These are phyloP conservation scores for Heptranchias perlo DNA, from an alignment of 2,113 vertebrate genomes.

Conservation along the genomic window DNA sequence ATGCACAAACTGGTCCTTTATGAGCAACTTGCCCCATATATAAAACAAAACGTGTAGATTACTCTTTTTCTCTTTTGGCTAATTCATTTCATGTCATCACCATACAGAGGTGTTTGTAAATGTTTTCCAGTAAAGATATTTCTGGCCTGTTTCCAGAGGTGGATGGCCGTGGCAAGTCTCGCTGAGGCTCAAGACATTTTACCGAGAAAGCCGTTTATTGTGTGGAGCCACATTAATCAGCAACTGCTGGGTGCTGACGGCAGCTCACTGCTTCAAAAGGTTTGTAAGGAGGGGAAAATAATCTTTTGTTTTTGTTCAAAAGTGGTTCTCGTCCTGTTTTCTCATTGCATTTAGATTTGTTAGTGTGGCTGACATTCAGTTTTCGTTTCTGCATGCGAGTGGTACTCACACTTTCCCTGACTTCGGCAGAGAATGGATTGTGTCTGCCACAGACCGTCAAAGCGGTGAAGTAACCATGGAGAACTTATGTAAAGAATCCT, in stretches of 20 bases:
- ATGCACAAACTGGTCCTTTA: too few species aligned
- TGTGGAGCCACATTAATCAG: constrained; percentile 79
- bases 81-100: background rate
- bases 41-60: background rate
- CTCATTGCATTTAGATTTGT: background rate
- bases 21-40: background rate
- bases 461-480: background rate
- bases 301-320: background rate
- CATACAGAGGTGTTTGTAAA: background rate
- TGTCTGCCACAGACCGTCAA: background rate
- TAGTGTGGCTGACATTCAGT: background rate
- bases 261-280: constrained; percentile 83
- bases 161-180: constrained; percentile 84
- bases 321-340: background rate
- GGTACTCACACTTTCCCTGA: background rate
- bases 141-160: constrained; percentile 57
- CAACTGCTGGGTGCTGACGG: constrained; percentile 81
- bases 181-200: constrained; percentile 66
- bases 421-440: background rate
- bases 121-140: background rate
- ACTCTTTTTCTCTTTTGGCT: background rate
- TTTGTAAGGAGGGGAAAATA: constrained; percentile 44
- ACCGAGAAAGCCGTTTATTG: constrained; percentile 59
- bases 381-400: background rate
- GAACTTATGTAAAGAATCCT: too few species aligned